Percentiles rank a stretch among this genome's conserved stretches.
Conservation (phyloP, 2,113 vertebrate species). For the Equus quagga region DNA sequence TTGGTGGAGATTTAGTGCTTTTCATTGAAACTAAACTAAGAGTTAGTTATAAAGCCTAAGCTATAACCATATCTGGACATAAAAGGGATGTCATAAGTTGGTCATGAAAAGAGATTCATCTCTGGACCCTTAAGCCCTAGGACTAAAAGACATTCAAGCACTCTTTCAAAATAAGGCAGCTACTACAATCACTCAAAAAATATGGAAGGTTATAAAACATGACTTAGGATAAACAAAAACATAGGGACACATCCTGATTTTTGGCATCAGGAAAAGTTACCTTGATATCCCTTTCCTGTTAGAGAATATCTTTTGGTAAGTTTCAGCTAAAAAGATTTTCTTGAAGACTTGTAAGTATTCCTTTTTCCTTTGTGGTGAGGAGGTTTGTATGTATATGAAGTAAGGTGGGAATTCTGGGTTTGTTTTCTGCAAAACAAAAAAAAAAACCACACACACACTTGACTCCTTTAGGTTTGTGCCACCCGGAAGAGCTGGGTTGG, state of each 20-base stretch:
- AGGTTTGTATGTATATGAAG: background rate
- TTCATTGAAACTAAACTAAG: slow-evolving; percentile 57
- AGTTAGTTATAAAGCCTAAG: slow-evolving; percentile 19
- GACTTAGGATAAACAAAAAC: slow-evolving; percentile 29
- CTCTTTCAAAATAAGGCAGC: slow-evolving; percentile 40
- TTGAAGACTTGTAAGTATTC: background rate
- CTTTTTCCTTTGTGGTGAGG: background rate
- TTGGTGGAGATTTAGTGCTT: background rate
- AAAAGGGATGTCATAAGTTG: background rate
- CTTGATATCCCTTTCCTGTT: background rate
- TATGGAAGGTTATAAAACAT: slow-evolving; percentile 49
- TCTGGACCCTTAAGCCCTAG: background rate
- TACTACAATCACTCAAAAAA: slow-evolving; percentile 14
- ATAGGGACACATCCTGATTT: background rate
- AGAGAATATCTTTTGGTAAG: background rate
- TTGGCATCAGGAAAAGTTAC: background rate
- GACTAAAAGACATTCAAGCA: background rate
- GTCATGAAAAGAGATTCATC: slow-evolving; percentile 53
- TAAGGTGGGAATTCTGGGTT: background rate
- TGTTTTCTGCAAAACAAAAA: background rate
- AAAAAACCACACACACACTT: background rate
- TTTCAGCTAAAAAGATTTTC: background rate
- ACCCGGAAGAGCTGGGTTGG: accelerated
- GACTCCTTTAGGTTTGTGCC: background rate
- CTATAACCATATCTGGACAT: slow-evolving; percentile 23